Conservation (phyloP, 2,888 invertebrate genomes). For the Lepeophtheirus nordmannii region DNA sequence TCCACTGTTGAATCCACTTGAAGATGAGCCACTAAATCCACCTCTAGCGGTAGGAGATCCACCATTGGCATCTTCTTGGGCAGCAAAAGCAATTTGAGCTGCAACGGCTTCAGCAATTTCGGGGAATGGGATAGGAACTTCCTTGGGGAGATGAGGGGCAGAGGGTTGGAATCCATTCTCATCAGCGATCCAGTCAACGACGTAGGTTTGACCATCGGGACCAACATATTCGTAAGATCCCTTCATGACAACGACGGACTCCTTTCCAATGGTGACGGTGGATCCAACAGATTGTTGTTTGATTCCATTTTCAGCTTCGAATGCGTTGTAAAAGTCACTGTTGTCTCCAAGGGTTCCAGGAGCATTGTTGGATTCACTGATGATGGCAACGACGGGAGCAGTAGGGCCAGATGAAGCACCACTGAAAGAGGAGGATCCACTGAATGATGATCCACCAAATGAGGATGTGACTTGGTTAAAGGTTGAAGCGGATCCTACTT, state of each 20-base stretch:
- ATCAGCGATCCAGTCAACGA: conserved; percentile 23
- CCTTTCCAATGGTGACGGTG: conserved; percentile 11
- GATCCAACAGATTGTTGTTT: conserved; percentile 12
- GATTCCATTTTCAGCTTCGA: conserved; percentile 24
- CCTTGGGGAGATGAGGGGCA: conserved; percentile 18
- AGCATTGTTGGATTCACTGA: neutral
- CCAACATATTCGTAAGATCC: conserved; percentile 23
- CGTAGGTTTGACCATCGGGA: conserved; percentile 13
- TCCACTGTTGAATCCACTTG: no score
- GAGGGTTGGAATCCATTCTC: conserved; percentile 21
- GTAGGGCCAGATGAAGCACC: neutral
- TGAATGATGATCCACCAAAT: neutral
- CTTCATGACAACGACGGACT: conserved; percentile 12
- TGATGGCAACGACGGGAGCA: neutral
- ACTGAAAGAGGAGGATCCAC: neutral
- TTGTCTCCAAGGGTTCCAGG: conserved; percentile 3
- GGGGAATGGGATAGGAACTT: conserved; percentile 14
- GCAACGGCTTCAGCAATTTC: conserved; percentile 20
- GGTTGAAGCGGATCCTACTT: neutral
- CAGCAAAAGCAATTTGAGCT: conserved; percentile 23
- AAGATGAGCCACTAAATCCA: neutral
- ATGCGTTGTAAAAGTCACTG: conserved; percentile 15
- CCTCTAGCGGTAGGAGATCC: conserved; percentile 22
- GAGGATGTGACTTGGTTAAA: neutral
- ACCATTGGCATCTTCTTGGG: conserved; percentile 16